A percentile compares a stretch with the other conserved stretches of the same genome.
Evolutionary conservation across 2,113 vertebrate species (phyloP).

Genomic region (Xerus inauris): DNA sequence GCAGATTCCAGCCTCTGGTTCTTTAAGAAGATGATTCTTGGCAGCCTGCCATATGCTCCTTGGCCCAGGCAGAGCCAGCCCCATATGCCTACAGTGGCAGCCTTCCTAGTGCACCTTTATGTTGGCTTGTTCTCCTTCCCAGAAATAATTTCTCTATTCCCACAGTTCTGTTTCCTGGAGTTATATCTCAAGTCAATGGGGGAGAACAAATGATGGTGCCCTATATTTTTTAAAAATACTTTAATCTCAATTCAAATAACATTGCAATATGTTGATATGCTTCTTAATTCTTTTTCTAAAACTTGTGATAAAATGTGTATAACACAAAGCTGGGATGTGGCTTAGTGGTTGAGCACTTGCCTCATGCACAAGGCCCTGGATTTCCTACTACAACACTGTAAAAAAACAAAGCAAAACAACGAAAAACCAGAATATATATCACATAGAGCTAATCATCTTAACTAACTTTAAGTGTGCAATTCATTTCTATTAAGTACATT

Average conservation of each 20-base stretch:
- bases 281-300: neutral
- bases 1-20: neutral
- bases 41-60: neutral
- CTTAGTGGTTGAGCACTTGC: neutral
- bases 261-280: neutral
- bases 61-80: neutral
- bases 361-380: neutral
- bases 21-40: neutral
- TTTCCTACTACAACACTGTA: neutral
- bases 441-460: neutral
- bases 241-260: neutral
- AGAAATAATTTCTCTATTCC: neutral
- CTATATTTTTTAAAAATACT: neutral
- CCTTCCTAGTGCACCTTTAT: neutral
- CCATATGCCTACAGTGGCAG: fast-evolving
- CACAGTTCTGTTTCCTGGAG: neutral
- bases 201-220: neutral
- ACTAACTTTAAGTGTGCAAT: neutral
- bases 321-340: neutral
- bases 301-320: neutral
- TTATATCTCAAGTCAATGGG: neutral
- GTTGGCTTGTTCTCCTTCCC: neutral
- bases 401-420: neutral
- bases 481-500: neutral
- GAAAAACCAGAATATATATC: neutral